A percentile compares a stretch with the other conserved stretches of the same genome.
These are phyloP conservation scores for Cheiracanthium punctorium DNA, from an alignment of 2,888 invertebrate species.

Conservation along the genomic window DNA sequence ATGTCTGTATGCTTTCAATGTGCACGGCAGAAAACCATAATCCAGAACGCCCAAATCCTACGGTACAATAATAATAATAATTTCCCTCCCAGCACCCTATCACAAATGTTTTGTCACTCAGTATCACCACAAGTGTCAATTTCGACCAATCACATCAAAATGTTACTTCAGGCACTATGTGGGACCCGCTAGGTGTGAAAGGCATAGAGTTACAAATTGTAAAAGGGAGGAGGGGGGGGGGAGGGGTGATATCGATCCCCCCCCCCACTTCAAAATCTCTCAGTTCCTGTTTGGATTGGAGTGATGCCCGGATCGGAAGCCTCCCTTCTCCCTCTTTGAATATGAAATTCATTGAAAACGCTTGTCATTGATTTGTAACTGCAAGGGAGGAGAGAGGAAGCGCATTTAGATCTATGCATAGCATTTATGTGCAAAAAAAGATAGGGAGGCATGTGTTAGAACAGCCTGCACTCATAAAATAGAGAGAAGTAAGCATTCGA, in stretches of 20 bases:
- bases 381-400: not conserved
- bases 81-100: not conserved
- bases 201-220: no score
- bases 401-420: not conserved
- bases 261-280: slow-evolving; percentile 29
- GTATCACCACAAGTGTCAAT: slow-evolving; percentile 10
- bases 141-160: not conserved
- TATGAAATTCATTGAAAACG: not conserved
- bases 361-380: not conserved
- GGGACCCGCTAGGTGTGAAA: not conserved
- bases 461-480: no score
- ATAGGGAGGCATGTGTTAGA: no score
- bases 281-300: slow-evolving; percentile 5
- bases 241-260: slow-evolving; percentile 22
- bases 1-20: no score
- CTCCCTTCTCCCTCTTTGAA: not conserved
- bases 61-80: no score
- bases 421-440: not conserved
- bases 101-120: not conserved
- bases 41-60: no score
- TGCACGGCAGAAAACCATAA: no score
- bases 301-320: not conserved
- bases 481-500: no score
- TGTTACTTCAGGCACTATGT: not conserved
- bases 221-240: no score